Evolutionary conservation across 2,113 vertebrate genomes (phyloP).

Genomic region (Gallinago paraguaiae): DNA sequence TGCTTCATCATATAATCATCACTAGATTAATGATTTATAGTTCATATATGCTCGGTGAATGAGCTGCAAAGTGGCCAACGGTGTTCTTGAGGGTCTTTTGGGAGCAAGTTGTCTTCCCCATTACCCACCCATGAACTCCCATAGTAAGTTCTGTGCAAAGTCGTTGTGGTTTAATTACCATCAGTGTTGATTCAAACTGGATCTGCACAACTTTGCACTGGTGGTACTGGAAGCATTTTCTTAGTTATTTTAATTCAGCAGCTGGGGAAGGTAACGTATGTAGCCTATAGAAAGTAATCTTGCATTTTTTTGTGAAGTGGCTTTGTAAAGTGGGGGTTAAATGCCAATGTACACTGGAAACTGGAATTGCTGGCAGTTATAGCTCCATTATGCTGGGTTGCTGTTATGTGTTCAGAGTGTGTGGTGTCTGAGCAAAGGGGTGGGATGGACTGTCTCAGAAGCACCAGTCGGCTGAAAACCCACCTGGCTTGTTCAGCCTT

Average conservation of each 20-base stretch:
- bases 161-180: background rate
- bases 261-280: background rate
- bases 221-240: background rate
- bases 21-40: background rate
- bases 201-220: background rate
- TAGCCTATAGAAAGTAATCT: background rate
- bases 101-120: background rate
- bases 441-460: background rate
- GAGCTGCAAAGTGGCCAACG: background rate
- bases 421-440: accelerated
- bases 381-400: background rate
- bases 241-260: background rate
- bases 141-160: background rate
- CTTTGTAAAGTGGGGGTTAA: background rate
- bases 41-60: background rate
- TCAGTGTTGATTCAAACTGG: background rate
- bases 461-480: background rate
- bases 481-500: background rate
- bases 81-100: background rate
- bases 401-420: background rate
- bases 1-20: background rate
- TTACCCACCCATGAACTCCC: background rate
- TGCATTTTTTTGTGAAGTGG: background rate
- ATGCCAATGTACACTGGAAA: background rate
- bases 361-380: accelerated